Conservation (phyloP, 2,113 vertebrate species). For the Manacus vitellinus region DNA sequence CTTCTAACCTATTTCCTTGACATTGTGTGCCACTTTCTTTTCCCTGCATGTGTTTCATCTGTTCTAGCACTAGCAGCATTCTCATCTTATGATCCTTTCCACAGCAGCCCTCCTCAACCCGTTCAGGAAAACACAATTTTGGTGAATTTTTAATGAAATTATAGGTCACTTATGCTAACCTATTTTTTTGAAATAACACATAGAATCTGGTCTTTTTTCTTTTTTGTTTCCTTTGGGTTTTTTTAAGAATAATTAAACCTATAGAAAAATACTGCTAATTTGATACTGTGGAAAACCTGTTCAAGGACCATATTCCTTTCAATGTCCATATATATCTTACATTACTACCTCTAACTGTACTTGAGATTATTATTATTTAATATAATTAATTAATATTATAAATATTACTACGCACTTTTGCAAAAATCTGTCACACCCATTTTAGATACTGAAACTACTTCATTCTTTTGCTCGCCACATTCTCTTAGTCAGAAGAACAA, state of each 20-base stretch:
- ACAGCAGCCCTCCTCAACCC: neutral
- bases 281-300: neutral
- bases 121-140: neutral
- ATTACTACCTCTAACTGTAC: neutral
- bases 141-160: neutral
- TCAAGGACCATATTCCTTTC: neutral
- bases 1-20: neutral
- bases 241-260: neutral
- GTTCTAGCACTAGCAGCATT: neutral
- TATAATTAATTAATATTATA: neutral
- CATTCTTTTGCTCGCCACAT: neutral
- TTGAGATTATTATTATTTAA: neutral
- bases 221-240: neutral
- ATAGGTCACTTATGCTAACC: neutral
- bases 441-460: neutral
- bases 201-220: neutral
- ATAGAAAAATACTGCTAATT: neutral
- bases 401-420: neutral
- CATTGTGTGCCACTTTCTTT: neutral
- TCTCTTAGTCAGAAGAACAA: neutral
- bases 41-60: neutral
- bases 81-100: neutral
- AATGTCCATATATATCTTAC: neutral
- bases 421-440: neutral
- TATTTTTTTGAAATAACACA: neutral